Evolutionary conservation across 2,888 invertebrate genomes (phyloP), one percentile per base, ranked within the genome.

Genomic region (Callyntrura sp.): DNA sequence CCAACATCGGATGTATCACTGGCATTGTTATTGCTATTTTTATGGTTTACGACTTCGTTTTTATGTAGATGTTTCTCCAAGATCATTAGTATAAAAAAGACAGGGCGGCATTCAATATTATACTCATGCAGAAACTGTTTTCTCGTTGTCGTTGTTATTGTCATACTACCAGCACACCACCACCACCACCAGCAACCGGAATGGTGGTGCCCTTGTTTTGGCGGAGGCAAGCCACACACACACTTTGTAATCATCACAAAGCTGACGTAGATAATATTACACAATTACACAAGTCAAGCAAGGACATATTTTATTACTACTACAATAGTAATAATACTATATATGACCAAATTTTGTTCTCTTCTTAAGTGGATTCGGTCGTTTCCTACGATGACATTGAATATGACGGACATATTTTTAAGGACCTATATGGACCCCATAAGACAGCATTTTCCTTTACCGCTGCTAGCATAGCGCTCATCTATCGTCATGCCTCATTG

Each of bases 311-410:
- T 68, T 68, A 68, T 68, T 17, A 35, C n/a, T 43, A 68, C n/a
- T 43, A 68, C 68, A 35, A 35, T 68, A 68, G 35, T 35, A 28
- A 68, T 68, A 62, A 62, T 62, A 23, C 6, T 12, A 68, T 35
- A 68, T 68, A 68, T 8, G 23, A 48, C 48, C 45, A 76, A 76
- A 48, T 45, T 48, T 20, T 20, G 45, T 48, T 73, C 11, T 76
- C 25, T 81, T 35, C 81, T 60, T 82, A 65, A 82, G 82, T 82
- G 82, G 65, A 62, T 65, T 65, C 57, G 82, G 62, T 82, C 62
- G 45, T 62, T 82, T 62, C 48, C 14, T 45, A 6, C 5, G 70
- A 43, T 70, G 70, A 43, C 70, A 45, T 35, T 70, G 35, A 8
- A 6, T 62, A 62, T 62, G 62, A 62, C 23, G 62, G 62, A 25